Conservation (phyloP, 1,140 invertebrate genomes). For the Leptoteleia sp. region DNA sequence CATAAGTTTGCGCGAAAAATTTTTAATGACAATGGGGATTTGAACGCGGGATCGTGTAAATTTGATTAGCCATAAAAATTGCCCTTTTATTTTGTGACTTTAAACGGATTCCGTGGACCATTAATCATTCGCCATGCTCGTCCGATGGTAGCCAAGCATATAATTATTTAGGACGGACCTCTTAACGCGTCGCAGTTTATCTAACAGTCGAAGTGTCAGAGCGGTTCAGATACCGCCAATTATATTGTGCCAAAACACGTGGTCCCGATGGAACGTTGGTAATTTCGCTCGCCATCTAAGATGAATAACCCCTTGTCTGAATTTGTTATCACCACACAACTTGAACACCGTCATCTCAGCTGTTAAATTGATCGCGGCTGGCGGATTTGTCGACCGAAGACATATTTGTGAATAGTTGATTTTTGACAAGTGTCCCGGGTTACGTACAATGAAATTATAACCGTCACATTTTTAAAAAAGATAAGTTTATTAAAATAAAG, state of each 20-base stretch:
- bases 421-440: too few relatives aligned
- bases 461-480: too few relatives aligned
- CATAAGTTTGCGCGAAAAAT: conserved; percentile 19
- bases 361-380: conserved; percentile 41
- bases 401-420: too few relatives aligned
- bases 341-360: conserved; percentile 1
- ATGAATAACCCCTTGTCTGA: conserved; percentile 43
- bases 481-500: too few relatives aligned
- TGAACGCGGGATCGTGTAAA: conserved; percentile 13
- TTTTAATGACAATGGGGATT: conserved; percentile 22
- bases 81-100: conserved; percentile 15
- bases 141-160: conserved; percentile 26
- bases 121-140: conserved; percentile 40
- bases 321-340: conserved; percentile 41
- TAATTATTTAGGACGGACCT: conserved; percentile 49
- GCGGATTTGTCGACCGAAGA: background rate
- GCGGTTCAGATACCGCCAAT: conserved; percentile 27
- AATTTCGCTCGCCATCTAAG: conserved; percentile 44
- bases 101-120: conserved; percentile 18
- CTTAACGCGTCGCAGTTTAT: conserved; percentile 43
- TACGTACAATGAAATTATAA: too few relatives aligned
- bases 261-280: conserved; percentile 39
- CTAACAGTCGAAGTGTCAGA: conserved; percentile 37
- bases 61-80: conserved; percentile 29
- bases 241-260: conserved; percentile 23